Percentiles rank a stretch among this genome's conserved stretches.
Conservation (phyloP, 2,888 invertebrate genomes). For the Beris morrisii region DNA sequence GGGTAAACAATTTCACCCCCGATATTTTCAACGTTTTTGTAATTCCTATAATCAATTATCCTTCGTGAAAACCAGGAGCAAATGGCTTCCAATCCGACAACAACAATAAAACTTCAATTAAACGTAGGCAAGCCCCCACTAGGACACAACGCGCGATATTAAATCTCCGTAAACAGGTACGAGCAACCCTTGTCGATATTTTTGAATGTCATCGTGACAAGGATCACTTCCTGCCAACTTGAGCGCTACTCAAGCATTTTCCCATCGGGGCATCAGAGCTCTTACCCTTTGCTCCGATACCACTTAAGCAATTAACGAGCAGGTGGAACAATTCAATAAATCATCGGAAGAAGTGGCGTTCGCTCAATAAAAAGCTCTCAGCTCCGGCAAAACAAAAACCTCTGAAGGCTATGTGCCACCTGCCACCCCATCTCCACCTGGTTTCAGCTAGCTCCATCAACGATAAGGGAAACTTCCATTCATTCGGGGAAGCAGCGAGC, state of each 20-base stretch:
- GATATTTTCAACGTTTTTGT: too few relatives aligned
- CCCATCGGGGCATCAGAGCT: conserved; percentile 10
- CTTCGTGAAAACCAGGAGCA: too few relatives aligned
- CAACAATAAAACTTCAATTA: too few relatives aligned
- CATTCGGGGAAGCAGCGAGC: conserved; percentile 15
- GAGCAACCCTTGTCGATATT: neutral
- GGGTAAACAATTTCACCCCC: too few relatives aligned
- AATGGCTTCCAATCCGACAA: too few relatives aligned
- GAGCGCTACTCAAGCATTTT: conserved; percentile 34
- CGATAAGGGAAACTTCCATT: conserved; percentile 20
- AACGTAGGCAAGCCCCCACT: too few relatives aligned
- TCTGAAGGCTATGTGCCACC: conserved; percentile 6
- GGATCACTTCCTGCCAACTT: conserved; percentile 38
- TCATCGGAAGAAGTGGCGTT: conserved; percentile 36
- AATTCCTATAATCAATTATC: too few relatives aligned
- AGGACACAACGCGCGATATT: too few relatives aligned
- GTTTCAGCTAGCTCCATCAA: neutral
- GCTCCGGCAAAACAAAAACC: conserved; percentile 21
- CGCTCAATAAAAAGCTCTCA: conserved; percentile 28
- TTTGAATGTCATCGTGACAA: conserved; percentile 36
- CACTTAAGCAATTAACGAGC: conserved; percentile 41
- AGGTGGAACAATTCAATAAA: conserved; percentile 41
- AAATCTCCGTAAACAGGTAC: too few relatives aligned
- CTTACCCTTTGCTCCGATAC: conserved; percentile 33
- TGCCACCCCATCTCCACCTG: neutral